Conservation (phyloP, 2,797 vertebrate species). For the Enteromius afrohamiltoni region DNA sequence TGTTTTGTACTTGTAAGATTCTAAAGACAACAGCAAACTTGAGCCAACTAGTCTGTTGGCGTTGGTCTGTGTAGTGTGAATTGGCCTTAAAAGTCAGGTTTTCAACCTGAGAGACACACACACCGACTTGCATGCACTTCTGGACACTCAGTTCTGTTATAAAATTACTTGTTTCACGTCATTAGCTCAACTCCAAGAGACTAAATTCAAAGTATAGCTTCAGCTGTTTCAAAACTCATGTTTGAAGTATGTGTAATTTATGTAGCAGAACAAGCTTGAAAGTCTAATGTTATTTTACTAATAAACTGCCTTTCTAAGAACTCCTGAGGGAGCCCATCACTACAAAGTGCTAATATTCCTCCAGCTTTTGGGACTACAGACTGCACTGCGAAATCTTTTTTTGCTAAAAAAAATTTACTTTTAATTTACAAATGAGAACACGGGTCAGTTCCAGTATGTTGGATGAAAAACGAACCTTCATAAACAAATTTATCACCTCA, state of each 20-base stretch:
- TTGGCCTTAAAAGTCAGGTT: background rate
- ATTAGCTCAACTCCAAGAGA: background rate
- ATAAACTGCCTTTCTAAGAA: constrained; percentile 4
- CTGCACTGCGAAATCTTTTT: background rate
- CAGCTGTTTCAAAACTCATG: background rate
- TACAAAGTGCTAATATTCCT: background rate
- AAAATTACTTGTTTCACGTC: no score
- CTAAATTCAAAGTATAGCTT: background rate
- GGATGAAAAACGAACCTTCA: background rate
- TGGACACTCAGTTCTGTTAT: no score
- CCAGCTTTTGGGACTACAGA: background rate
- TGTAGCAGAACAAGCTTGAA: background rate
- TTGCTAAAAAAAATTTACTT: no score
- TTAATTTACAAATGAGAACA: background rate
- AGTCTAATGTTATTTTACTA: background rate
- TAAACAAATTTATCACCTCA: background rate
- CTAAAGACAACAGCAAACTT: no score
- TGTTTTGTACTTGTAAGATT: background rate
- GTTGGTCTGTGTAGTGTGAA: no score
- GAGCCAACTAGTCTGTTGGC: no score
- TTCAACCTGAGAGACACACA: background rate
- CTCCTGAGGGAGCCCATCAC: no score
- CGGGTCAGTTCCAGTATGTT: background rate
- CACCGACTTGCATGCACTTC: no score
- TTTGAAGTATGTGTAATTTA: background rate